These are phyloP conservation scores for Bellardia bayeri DNA, from an alignment of 2,888 invertebrate species.

Conservation along the genomic window DNA sequence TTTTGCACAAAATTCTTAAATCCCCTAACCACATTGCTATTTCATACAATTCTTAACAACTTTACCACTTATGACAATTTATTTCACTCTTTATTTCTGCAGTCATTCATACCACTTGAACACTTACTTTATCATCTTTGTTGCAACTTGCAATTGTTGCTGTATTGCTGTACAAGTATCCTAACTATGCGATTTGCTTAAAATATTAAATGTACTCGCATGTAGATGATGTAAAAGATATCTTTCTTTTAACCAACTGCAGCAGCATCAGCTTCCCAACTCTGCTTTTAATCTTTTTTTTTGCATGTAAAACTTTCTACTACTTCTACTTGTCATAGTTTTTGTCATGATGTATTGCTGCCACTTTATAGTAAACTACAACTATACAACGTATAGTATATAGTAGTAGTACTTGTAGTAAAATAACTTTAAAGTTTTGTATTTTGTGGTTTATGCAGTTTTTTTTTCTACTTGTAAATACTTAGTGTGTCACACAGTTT, in stretches of 20 bases:
- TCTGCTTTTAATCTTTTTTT: constrained; percentile 15
- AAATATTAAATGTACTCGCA: constrained; percentile 29
- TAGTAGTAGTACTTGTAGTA: constrained; percentile 32
- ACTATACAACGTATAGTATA: constrained; percentile 1
- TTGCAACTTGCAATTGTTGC: constrained; percentile 36
- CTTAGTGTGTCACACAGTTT: background rate
- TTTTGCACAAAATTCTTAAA: too few species aligned
- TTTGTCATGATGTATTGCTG: constrained; percentile 65
- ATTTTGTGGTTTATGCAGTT: constrained; percentile 50
- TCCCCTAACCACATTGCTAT: background rate
- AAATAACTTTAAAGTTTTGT: constrained; percentile 64
- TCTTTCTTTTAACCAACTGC: constrained; percentile 17
- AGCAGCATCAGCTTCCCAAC: background rate
- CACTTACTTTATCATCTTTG: constrained; percentile 55
- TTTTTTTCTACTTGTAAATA: constrained; percentile 5
- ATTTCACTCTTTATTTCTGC: constrained; percentile 56
- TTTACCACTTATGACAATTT: constrained; percentile 62
- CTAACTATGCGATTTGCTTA: constrained; percentile 43
- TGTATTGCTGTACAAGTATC: background rate
- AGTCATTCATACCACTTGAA: constrained; percentile 37
- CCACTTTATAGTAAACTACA: constrained; percentile 57
- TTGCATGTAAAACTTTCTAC: constrained; percentile 42
- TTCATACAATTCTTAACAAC: background rate
- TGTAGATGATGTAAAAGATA: constrained; percentile 2
- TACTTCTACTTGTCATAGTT: constrained; percentile 52